phyloP scores from a whole-genome alignment of 2,888 invertebrate species.

The Phania funesta region DNA sequence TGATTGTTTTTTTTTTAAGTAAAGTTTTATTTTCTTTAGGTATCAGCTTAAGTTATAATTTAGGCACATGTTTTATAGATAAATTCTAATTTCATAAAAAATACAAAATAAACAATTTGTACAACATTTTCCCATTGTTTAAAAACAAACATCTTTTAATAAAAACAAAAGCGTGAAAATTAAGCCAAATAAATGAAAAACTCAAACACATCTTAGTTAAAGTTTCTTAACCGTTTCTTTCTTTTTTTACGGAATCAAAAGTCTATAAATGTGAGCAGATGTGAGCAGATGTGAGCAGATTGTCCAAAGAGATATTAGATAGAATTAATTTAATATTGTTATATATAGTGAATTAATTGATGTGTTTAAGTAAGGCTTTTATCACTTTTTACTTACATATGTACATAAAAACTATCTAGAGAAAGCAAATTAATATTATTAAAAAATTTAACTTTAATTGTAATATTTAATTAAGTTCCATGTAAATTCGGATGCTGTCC shows the following conservation, averaged over 20 bases:
- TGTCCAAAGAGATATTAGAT: not conserved
- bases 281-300: constrained; percentile 1
- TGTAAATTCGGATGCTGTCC: constrained; percentile 79
- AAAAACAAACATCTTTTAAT: constrained; percentile 37
- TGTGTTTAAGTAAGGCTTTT: not conserved
- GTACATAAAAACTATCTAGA: constrained; percentile 30
- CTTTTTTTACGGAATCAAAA: not conserved
- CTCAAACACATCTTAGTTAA: not conserved
- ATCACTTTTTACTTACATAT: constrained; percentile 3
- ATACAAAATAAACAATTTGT: constrained; percentile 67
- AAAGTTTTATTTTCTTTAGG: constrained; percentile 19
- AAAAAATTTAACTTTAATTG: not conserved
- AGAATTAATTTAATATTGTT: not conserved
- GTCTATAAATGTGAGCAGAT: not conserved
- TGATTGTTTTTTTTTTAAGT: constrained; percentile 17
- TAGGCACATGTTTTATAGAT: constrained; percentile 62
- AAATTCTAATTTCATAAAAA: constrained; percentile 56
- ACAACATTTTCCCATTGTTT: constrained; percentile 53
- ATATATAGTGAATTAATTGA: not conserved
- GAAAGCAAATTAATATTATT: constrained; percentile 7
- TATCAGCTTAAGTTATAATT: constrained; percentile 54
- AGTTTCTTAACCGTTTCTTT: not conserved
- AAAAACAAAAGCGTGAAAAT: constrained; percentile 4
- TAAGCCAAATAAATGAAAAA: constrained; percentile 22
- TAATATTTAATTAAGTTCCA: constrained; percentile 72